Base-by-base conservation (phyloP, 2,888 invertebrate species). In the Chromoteleia sp. region DNA sequence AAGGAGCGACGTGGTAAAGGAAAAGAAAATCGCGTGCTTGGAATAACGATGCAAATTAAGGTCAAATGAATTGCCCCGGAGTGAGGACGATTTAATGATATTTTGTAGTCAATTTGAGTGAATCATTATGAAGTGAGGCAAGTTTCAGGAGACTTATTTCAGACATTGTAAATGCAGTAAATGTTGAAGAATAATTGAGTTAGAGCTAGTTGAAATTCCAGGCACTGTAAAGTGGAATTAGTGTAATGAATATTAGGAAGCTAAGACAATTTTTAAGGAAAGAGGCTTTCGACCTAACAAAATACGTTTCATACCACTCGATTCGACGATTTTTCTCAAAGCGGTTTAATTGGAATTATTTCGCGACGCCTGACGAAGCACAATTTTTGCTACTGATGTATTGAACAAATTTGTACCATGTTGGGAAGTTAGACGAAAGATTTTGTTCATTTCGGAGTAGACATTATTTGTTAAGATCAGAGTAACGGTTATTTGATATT, bases 101-200 rank as follows among this genome's bases (percentile, higher is more conserved):
- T 70, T 77, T 77, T 77, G 77, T 77, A 70, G 39, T 70, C 48
- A 77, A 77, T 77, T 77, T 70, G 56, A 63, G 19, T 39, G 30
- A 77, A 63, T 70, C 63, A 48, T 77, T 63, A 70, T 70, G 48
- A 70, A 63, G 56, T 61, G 56, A 70, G 29, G 21, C 48, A 29
- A 77, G 48, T 48, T 68, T 41, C 52, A 56, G 59, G 36, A 45
- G 63, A 77, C 70, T 70, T 70, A 70, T 63, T 70, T 56, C 33
- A 43, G 70, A 77, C 77, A 63, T 70, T 71, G 41, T 77, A 56
- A 54, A 63, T 59, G 45, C 25, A 14, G 41, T 43, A 54, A 70
- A 54, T 70, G 76, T 45, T 70, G 48, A 63, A 77, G 77, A 77
- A 63, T 77, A 77, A 77, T 70, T 48, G 56, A 70, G 63, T 63